Percentiles rank a stretch among this genome's conserved stretches.
Evolutionary conservation across 2,797 vertebrate species (phyloP).

Genomic region (Holocentrus rufus): DNA sequence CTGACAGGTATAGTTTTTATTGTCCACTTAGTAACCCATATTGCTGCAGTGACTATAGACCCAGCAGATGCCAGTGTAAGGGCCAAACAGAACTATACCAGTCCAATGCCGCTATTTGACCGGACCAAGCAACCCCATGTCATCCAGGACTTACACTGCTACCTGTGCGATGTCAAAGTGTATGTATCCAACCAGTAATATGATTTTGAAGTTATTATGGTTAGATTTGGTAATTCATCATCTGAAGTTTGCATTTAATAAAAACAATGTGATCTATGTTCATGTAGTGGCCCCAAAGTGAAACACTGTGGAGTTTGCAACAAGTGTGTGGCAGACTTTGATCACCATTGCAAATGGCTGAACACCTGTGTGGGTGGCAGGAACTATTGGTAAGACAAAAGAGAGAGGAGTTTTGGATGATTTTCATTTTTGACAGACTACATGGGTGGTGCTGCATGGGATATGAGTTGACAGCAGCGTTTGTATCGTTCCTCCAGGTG

Average conservation of each 20-base stretch:
- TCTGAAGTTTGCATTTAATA: not conserved
- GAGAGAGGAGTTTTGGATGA: not conserved
- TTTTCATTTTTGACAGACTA: not conserved
- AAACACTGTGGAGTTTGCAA: slow-evolving; percentile 85
- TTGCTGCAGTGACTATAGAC: slow-evolving; percentile 77
- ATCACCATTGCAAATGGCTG: slow-evolving; percentile 86
- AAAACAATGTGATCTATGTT: slow-evolving; percentile 6
- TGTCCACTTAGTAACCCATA: slow-evolving; percentile 74
- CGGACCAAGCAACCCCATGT: slow-evolving; percentile 76
- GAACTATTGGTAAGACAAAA: slow-evolving; percentile 82
- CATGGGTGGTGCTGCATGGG: not conserved
- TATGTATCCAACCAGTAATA: slow-evolving; percentile 67
- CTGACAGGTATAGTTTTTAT: slow-evolving; percentile 69
- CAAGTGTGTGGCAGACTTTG: slow-evolving; percentile 84
- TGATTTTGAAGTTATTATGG: not conserved
- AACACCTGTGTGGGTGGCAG: slow-evolving; percentile 85
- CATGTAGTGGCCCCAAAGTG: slow-evolving; percentile 77
- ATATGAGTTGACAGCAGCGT: slow-evolving; percentile 1
- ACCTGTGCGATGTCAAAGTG: slow-evolving; percentile 81
- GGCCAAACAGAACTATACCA: slow-evolving; percentile 75
- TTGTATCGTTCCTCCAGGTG: slow-evolving; percentile 72
- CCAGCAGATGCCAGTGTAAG: slow-evolving; percentile 78
- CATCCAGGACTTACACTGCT: slow-evolving; percentile 83
- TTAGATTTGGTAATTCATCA: not conserved
- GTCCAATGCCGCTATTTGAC: slow-evolving; percentile 78